Evolutionary conservation across 2,888 invertebrate genomes (phyloP).

Genomic region (Drosophila lacicola): DNA sequence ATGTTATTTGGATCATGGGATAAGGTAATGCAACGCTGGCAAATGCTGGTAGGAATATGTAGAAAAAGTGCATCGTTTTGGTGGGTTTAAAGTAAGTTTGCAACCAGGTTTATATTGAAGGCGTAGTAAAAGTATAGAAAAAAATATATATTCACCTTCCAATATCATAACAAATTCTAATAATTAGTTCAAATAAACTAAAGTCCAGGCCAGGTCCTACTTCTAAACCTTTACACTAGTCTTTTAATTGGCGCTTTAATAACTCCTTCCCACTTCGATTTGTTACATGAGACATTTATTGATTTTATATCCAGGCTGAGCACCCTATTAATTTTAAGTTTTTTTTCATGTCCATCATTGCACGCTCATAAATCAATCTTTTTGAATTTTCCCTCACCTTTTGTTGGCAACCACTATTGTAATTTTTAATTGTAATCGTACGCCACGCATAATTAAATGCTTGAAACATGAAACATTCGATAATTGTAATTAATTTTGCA

Average conservation of each 20-base stretch:
- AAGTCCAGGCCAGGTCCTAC: too few species aligned
- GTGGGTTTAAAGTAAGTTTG: too few species aligned
- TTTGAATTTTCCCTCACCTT: neutral
- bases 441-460: conserved; percentile 50
- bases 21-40: too few species aligned
- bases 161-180: too few species aligned
- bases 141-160: too few species aligned
- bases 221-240: too few species aligned
- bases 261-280: neutral
- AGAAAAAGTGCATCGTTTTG: too few species aligned
- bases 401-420: conserved; percentile 16
- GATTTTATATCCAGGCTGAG: neutral
- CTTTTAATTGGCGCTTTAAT: too few species aligned
- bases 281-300: neutral
- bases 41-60: too few species aligned
- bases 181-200: too few species aligned
- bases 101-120: too few species aligned
- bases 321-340: conserved; percentile 14
- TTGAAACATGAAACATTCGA: conserved; percentile 36
- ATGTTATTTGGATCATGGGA: conserved; percentile 11
- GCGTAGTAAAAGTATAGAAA: too few species aligned
- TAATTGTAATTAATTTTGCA: conserved; percentile 63
- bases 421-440: conserved; percentile 33
- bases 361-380: conserved; percentile 7
- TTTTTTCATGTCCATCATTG: conserved; percentile 10